Base-by-base conservation (phyloP, 2,888 invertebrate genomes). In the Calliphora vomitoria region DNA sequence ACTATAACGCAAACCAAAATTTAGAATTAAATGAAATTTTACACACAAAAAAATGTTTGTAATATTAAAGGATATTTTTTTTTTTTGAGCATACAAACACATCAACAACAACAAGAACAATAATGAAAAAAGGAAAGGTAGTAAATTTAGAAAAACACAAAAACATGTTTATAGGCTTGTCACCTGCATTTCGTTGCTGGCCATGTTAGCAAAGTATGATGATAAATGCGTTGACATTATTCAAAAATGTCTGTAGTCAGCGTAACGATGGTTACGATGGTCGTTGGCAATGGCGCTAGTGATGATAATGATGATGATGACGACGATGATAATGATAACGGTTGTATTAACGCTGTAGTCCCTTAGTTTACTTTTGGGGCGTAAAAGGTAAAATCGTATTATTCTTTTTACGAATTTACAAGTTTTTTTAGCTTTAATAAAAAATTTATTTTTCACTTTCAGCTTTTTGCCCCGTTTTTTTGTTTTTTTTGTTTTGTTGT, bases 161-260 rank as follows among this genome's bases (percentile, higher is more conserved):
- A 64, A 82, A 85, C 50, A 68, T 81, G 62, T 71, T 81, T 76
- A 66, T 72, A 84, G 84, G 87, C 87, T 87, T 81, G 87, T 87
- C 87, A 87, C 84, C 87, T 87, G 87, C 87, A 87, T 72, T 84
- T 87, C 74, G 50, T 72, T 74, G 81, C 68, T 79, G 68, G 68
- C 44, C 78, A 69, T 60, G 38, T 62, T 74, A 31, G n/a, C 47
- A 68, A 81, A 66, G 79, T 50, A 69, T 38, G 82, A 79, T 87
- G 85, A 87, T 82, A 87, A 85, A 87, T 82, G 87, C 79, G 87
- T 85, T 85, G 82, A 79, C 62, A 84, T 64, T 87, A 44, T 75
- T 76, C 60, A 1, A 47, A 84, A 81, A 71, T 76, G 71, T 60
- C 47, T 80, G 55, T 75, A 64, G 76, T 58, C 58, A 72, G n/a